phyloP scores from a whole-genome alignment of 2,797 vertebrate species.

The Fratercula arctica region DNA sequence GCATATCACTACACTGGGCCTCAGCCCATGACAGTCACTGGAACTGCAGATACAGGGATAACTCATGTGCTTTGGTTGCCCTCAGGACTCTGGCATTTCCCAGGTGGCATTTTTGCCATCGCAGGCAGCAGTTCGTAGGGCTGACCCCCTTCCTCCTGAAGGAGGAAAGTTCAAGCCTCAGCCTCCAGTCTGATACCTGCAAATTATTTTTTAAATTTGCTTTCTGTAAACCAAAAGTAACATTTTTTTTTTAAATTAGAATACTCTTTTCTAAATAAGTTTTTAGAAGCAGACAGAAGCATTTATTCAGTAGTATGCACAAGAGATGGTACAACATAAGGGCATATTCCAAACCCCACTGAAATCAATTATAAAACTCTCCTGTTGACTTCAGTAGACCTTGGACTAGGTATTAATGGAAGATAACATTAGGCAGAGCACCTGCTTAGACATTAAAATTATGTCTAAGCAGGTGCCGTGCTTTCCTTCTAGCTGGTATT shows the following conservation, averaged over 20 bases:
- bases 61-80: accelerated
- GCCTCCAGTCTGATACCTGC: background rate
- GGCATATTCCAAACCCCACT: background rate
- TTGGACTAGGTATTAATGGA: background rate
- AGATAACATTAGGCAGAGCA: background rate
- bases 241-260: background rate
- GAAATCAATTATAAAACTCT: background rate
- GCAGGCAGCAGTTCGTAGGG: background rate
- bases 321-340: background rate
- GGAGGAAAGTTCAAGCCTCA: background rate
- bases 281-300: background rate
- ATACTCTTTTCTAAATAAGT: background rate
- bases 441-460: background rate
- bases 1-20: accelerated
- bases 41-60: background rate
- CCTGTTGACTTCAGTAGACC: background rate
- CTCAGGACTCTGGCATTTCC: background rate
- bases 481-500: background rate
- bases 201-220: background rate
- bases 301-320: background rate
- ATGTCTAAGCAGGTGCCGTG: background rate
- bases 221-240: background rate
- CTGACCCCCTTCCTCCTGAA: background rate
- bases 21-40: background rate
- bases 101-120: background rate